Evolutionary conservation across 2,888 invertebrate genomes (phyloP).

Genomic region (Drosophila rellima): DNA sequence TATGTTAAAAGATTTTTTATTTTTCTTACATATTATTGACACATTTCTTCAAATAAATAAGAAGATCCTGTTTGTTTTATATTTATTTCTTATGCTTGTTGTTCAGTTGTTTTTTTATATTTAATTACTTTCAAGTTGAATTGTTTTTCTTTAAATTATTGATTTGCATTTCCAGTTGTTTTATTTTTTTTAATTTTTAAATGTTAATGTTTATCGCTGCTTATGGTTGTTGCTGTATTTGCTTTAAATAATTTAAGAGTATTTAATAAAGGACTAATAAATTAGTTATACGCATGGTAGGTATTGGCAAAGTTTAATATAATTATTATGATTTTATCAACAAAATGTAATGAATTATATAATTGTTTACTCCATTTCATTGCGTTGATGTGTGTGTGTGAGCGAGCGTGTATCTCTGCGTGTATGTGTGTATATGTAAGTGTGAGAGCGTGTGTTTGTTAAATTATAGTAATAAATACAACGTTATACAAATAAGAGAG

Average conservation of each 20-base stretch:
- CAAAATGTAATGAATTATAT: constrained; percentile 62
- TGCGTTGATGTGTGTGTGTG: constrained; percentile 39
- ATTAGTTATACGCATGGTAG: constrained; percentile 80
- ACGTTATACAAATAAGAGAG: constrained; percentile 75
- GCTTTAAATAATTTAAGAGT: constrained; percentile 82
- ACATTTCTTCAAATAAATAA: constrained; percentile 69
- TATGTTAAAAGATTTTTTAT: constrained; percentile 67
- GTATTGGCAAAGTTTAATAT: constrained; percentile 70
- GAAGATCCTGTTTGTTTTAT: constrained; percentile 52
- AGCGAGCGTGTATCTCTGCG: constrained; percentile 23
- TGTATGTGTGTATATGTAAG: constrained; percentile 28
- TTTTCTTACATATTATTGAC: constrained; percentile 79
- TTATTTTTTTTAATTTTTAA: constrained; percentile 47
- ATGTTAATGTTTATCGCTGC: constrained; percentile 49
- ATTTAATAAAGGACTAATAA: constrained; percentile 78
- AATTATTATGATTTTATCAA: constrained; percentile 62
- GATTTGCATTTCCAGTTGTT: constrained; percentile 50
- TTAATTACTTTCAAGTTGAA: constrained; percentile 40
- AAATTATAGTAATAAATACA: constrained; percentile 77
- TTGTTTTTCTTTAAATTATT: constrained; percentile 55
- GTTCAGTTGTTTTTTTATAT: constrained; percentile 44
- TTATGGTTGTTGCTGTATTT: constrained; percentile 35
- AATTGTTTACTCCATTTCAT: constrained; percentile 40
- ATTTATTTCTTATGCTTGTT: constrained; percentile 35
- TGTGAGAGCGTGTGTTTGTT: constrained; percentile 30